Evolutionary conservation across 1,140 invertebrate genomes (phyloP).

Genomic region (Rhopalosiphum padi): DNA sequence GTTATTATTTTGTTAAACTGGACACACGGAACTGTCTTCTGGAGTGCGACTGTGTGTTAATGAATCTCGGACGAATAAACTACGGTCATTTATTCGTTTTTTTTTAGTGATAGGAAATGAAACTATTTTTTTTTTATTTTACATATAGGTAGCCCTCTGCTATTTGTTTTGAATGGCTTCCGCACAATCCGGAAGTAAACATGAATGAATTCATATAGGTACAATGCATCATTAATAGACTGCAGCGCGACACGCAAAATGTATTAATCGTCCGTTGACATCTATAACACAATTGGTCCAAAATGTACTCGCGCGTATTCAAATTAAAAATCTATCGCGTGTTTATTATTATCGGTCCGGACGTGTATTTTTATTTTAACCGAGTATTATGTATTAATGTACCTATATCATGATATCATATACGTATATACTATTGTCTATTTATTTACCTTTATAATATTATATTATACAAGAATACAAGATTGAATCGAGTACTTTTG

Average conservation of each 20-base stretch:
- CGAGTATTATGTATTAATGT: neutral
- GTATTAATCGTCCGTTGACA: constrained; percentile 48
- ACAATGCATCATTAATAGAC: constrained; percentile 31
- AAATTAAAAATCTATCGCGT: constrained; percentile 7
- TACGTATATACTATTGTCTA: neutral
- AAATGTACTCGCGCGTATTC: neutral
- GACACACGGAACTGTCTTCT: neutral
- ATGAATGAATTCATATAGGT: constrained; percentile 43
- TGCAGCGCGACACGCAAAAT: constrained; percentile 15
- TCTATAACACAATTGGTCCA: constrained; percentile 23
- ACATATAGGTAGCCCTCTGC: neutral
- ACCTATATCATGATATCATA: neutral
- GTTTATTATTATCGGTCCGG: neutral
- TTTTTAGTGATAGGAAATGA: constrained; percentile 41
- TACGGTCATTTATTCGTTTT: constrained; percentile 25
- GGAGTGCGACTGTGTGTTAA: neutral
- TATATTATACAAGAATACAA: neutral
- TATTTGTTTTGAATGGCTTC: constrained; percentile 45
- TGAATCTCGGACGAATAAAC: neutral
- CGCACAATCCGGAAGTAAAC: constrained; percentile 49
- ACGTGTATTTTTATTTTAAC: constrained; percentile 11
- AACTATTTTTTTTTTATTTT: constrained; percentile 31
- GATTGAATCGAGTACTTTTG: neutral
- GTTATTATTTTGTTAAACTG: neutral
- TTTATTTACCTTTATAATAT: neutral